phyloP scores from a whole-genome alignment of 2,888 invertebrate genomes.

The Ecliptopera silaceata region DNA sequence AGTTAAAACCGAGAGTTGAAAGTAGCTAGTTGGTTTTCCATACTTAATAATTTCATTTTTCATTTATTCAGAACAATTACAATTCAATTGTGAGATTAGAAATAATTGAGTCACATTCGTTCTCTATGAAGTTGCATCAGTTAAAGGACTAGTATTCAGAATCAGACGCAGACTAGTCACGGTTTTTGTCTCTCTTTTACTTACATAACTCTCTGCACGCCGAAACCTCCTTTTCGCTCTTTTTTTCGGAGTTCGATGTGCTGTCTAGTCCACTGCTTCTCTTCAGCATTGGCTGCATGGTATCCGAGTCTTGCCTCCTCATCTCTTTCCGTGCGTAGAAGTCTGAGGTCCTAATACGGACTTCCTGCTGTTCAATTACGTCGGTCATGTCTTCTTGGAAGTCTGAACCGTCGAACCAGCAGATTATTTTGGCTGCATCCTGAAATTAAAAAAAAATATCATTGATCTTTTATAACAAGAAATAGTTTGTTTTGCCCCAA shows the following conservation, averaged over 20 bases:
- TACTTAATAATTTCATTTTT: too few relatives aligned
- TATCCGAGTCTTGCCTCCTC: slow-evolving; percentile 67
- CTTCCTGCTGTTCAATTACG: slow-evolving; percentile 77
- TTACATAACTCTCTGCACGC: slow-evolving; percentile 68
- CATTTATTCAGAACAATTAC: too few relatives aligned
- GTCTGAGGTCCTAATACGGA: slow-evolving; percentile 70
- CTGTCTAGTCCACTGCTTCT: slow-evolving; percentile 68
- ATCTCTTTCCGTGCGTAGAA: slow-evolving; percentile 57
- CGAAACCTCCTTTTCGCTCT: slow-evolving; percentile 61
- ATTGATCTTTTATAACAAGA: too few relatives aligned
- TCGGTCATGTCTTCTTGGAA: slow-evolving; percentile 75
- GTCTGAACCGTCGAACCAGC: slow-evolving; percentile 79
- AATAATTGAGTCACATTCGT: too few relatives aligned
- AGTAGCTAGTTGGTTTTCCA: too few relatives aligned
- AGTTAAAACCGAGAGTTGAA: too few relatives aligned
- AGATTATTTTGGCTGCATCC: slow-evolving; percentile 77
- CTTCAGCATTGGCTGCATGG: slow-evolving; percentile 74
- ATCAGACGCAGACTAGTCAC: too few relatives aligned
- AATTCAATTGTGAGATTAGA: too few relatives aligned
- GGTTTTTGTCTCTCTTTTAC: slow-evolving; percentile 32
- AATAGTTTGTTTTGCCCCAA: too few relatives aligned
- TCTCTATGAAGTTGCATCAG: too few relatives aligned
- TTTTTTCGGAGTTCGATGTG: slow-evolving; percentile 61
- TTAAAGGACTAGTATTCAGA: too few relatives aligned
- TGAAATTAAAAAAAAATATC: slow-evolving; percentile 35